These are phyloP conservation scores for Vombatus ursinus DNA, from an alignment of 2,113 vertebrate genomes.

Conservation along the genomic window DNA sequence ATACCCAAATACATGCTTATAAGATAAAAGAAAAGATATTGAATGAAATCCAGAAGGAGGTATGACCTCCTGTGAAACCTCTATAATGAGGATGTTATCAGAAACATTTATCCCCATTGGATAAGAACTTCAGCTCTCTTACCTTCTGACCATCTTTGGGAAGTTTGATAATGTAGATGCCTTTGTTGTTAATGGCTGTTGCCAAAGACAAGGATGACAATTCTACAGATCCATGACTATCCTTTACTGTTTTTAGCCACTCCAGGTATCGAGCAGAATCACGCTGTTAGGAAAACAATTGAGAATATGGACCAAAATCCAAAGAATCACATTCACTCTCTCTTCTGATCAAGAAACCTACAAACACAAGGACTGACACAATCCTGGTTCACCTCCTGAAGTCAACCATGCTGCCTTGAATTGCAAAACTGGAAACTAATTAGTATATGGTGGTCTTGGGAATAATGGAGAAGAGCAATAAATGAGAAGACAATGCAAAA, in stretches of 20 bases:
- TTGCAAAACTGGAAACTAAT: not conserved
- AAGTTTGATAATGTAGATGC: conserved; percentile 89
- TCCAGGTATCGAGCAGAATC: conserved; percentile 93
- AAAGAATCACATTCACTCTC: fast-evolving
- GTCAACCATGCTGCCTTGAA: not conserved
- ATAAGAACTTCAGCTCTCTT: not conserved
- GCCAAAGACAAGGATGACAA: conserved; percentile 94
- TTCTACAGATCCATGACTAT: conserved; percentile 97
- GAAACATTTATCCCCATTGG: not conserved
- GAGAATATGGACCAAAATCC: fast-evolving
- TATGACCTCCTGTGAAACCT: not conserved
- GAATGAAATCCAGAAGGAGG: not conserved
- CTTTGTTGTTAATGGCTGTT: conserved; percentile 93
- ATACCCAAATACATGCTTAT: not conserved
- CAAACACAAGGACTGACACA: not conserved
- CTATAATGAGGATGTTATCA: not conserved
- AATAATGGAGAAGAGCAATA: not conserved
- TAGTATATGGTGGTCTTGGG: not conserved
- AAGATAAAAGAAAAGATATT: not conserved
- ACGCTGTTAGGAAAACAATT: conserved; percentile 78
- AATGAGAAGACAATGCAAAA: not conserved
- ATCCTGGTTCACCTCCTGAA: not conserved
- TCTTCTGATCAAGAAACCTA: not conserved
- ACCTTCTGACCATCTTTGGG: conserved; percentile 84
- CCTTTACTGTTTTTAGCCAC: conserved; percentile 96